phyloP scores from a whole-genome alignment of 2,888 invertebrate species.

The Pseudococcus longispinus region DNA sequence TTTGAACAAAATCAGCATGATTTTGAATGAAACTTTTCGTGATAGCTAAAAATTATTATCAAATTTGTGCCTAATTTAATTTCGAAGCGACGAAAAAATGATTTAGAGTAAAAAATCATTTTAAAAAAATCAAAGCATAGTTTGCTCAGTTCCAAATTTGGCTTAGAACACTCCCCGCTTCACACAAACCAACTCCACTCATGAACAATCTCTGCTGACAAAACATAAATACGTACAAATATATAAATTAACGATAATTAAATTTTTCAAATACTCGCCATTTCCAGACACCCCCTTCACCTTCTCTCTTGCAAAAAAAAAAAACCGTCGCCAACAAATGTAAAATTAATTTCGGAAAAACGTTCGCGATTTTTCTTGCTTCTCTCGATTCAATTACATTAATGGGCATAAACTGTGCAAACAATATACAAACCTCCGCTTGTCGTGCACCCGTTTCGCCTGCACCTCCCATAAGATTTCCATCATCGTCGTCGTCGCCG shows the following conservation, averaged over 20 bases:
- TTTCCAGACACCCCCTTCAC: neutral
- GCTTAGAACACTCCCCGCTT: too few species aligned
- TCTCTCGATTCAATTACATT: slow-evolving; percentile 12
- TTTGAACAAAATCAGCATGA: too few species aligned
- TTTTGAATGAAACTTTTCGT: too few species aligned
- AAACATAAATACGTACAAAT: neutral
- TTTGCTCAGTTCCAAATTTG: too few species aligned
- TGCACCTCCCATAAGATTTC: neutral
- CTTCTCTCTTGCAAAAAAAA: neutral
- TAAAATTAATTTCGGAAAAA: slow-evolving; percentile 37
- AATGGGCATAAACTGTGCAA: slow-evolving; percentile 30
- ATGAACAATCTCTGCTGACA: too few species aligned
- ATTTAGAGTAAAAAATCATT: too few species aligned
- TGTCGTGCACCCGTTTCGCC: neutral
- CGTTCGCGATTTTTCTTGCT: slow-evolving; percentile 2
- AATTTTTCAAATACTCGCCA: slow-evolving; percentile 2
- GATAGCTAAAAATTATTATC: too few species aligned
- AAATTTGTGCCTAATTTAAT: too few species aligned
- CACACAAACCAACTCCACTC: too few species aligned
- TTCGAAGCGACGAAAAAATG: too few species aligned
- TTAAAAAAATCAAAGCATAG: too few species aligned
- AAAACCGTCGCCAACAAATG: neutral
- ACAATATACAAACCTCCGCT: slow-evolving; percentile 12
- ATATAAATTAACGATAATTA: slow-evolving; percentile 23
- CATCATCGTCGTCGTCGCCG: neutral